These are phyloP conservation scores for Helobdella robusta DNA, from an alignment of 2,888 invertebrate genomes.

Conservation along the genomic window DNA sequence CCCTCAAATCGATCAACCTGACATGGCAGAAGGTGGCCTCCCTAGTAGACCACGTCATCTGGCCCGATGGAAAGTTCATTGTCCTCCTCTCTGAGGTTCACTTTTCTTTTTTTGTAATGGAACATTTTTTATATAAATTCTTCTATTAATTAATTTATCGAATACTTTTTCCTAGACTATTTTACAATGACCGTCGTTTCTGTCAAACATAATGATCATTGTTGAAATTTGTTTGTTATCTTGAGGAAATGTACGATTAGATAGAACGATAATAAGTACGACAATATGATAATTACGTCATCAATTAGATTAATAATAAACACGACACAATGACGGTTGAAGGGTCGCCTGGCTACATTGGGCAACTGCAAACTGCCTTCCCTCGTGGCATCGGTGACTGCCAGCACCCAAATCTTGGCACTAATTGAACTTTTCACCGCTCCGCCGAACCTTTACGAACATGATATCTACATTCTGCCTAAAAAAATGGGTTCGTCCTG, in stretches of 20 bases:
- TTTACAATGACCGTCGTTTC: too few relatives aligned
- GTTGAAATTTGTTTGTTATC: too few relatives aligned
- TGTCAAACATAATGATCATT: too few relatives aligned
- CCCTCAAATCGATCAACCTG: slow-evolving; percentile 75
- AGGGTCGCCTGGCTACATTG: slow-evolving; percentile 64
- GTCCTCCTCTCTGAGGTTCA: slow-evolving; percentile 75
- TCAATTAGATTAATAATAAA: too few relatives aligned
- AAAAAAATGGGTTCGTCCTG: slow-evolving; percentile 81
- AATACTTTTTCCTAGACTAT: too few relatives aligned
- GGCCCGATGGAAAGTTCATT: slow-evolving; percentile 91
- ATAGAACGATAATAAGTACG: too few relatives aligned
- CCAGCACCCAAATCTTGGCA: slow-evolving; percentile 89
- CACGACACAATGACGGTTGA: not conserved
- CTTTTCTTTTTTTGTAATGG: too few relatives aligned
- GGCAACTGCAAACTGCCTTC: slow-evolving; percentile 81
- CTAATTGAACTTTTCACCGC: slow-evolving; percentile 94
- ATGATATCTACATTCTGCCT: slow-evolving; percentile 89
- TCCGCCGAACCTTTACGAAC: slow-evolving; percentile 82
- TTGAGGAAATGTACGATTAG: too few relatives aligned
- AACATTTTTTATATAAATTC: too few relatives aligned
- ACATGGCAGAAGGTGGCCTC: slow-evolving; percentile 94
- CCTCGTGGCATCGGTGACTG: slow-evolving; percentile 74
- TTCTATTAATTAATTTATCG: too few relatives aligned
- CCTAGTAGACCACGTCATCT: slow-evolving; percentile 95
- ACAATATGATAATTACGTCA: too few relatives aligned